Base-by-base conservation (phyloP, 2,113 vertebrate species). In the Muntiacus muntjak region DNA sequence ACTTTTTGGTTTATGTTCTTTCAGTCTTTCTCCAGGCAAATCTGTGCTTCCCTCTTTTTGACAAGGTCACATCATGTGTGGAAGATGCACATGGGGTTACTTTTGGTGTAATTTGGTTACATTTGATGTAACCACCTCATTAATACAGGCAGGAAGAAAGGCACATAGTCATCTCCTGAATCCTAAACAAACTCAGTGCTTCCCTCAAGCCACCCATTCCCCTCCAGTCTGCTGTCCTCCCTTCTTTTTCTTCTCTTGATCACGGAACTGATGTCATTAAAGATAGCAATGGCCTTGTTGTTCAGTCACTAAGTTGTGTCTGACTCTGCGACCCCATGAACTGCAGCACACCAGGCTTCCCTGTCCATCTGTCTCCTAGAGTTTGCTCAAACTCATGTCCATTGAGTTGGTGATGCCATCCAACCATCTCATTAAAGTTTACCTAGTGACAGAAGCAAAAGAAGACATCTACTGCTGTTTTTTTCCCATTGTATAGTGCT, bases 401-500 rank as follows among this genome's bases (percentile, higher is more conserved):
- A 40, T 71, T 71, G 67, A 23, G 10, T 12, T 40, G 67, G 67
- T 40, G 67, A 71, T 40, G 67, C 19, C 10, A 13, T 71, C 19
- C n/a, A 12, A 71, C 67, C 67, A 23, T 71, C 67, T 71, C 54
- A 4, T 60, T 87, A 36, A 79, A 85, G 36, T 67, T 54, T 19
- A 30, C 50, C 15, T 43, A 43, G 17, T 83, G 64, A 21, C 33
- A 60, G 33, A 71, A 64, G 16, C 1, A 1, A 79, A 52, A 57
- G 26, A 36, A 86, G 74, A 52, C 6, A 1, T 30, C 67, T 23
- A 6, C 30, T 30, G 0, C 6, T 8, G 1, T 16, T 3, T 52
- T 64, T 23, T 17, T 12, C 14, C 5, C 15, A n/a, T 5, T 30
- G 26, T 15, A 0, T 50, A 10, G 10, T 9, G 5, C 21, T 50